Percentiles rank a stretch among this genome's conserved stretches.
Evolutionary conservation across 2,888 invertebrate genomes (phyloP).

Genomic region (Pachydiplax longipennis): DNA sequence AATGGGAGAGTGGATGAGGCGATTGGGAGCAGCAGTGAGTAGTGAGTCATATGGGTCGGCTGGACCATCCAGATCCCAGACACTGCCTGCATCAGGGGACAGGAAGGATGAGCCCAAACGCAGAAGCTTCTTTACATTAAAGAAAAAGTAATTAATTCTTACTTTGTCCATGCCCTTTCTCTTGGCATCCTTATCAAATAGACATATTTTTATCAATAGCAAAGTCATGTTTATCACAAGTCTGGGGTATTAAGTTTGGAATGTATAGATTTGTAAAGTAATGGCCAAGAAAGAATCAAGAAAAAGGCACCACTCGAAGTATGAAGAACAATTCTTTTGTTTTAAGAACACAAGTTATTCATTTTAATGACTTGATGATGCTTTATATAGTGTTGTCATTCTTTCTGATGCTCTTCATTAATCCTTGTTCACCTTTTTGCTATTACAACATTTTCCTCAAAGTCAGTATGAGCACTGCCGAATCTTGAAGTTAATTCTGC

Average conservation of each 20-base stretch:
- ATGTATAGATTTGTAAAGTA: conserved; percentile 30
- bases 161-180: conserved; percentile 40
- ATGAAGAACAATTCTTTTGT: neutral
- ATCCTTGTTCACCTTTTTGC: neutral
- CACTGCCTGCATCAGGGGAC: conserved; percentile 86
- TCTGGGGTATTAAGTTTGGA: neutral
- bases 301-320: neutral
- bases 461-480: neutral
- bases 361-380: neutral
- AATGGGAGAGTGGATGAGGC: conserved; percentile 90
- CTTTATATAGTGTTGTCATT: neutral
- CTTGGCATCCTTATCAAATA: conserved; percentile 33
- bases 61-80: conserved; percentile 83
- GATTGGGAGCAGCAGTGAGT: conserved; percentile 78
- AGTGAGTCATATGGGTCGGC: conserved; percentile 64
- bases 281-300: conserved; percentile 9
- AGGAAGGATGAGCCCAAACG: conserved; percentile 92
- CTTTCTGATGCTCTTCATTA: neutral
- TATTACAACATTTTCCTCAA: neutral
- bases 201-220: conserved; percentile 40
- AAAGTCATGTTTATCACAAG: conserved; percentile 20
- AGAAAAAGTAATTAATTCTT: conserved; percentile 82
- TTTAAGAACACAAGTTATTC: neutral
- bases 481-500: too few relatives aligned
- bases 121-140: conserved; percentile 97